Evolutionary conservation across 2,888 invertebrate species (phyloP), one percentile per base, ranked within the genome.

Genomic region (Drosophila limbata): DNA sequence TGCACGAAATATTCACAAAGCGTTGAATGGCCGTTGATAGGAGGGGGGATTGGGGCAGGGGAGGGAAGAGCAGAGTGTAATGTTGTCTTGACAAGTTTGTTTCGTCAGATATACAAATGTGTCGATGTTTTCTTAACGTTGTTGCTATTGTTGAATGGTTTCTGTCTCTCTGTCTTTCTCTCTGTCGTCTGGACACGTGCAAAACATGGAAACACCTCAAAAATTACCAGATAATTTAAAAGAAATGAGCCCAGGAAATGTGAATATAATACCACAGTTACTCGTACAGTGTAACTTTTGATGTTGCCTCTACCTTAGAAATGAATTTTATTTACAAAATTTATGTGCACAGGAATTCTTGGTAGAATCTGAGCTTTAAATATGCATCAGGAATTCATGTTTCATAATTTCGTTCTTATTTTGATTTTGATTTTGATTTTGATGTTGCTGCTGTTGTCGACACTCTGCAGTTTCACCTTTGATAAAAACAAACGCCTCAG

Each of bases 101-200:
- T 84, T 89, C 89, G 83, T 85, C 89, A 84, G 88, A 73, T 88
- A 84, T 84, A 89, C 77, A 89, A 84, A 84, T 84, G 74, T 55
- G 73, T 67, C 68, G 51, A 67, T 68, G 75, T 67, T 67, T 70
- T 77, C 45, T 62, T 64, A 55, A 25, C 57, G 61, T 56, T 69
- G 65, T 47, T 44, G 64, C 48, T 42, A 51, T 73, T 66, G 79
- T 25, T 53, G 56, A 21, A 31, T 39, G 37, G 25, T 10, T 8
- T 39, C 33, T 21, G 33, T 15, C 47, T 48, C 15, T 52, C 17
- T 40, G 33, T 40, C 51, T 48, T 39, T 9, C 60, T 47, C 52
- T n/a, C n/a, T n/a, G n/a, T n/a, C 45, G 35, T 40, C 47, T 69
- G 62, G 64, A 75, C 79, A 79, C 79, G 79, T 79, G 79, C 77